Evolutionary conservation across 2,113 vertebrate species (phyloP), one percentile per base, ranked within the genome.

Genomic region (Eidolon helvum): DNA sequence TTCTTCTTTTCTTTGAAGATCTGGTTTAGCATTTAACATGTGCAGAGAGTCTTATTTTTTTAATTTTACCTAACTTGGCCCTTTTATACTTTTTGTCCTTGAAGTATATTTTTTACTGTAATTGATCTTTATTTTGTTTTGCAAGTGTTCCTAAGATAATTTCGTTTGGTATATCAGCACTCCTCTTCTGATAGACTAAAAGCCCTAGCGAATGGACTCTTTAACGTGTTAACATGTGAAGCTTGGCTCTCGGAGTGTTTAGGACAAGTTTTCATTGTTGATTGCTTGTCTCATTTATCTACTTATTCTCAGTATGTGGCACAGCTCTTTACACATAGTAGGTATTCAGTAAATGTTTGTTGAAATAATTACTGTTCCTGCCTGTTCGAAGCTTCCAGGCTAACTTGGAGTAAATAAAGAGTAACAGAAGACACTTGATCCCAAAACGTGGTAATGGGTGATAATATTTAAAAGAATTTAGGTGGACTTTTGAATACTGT

Each of bases 111-210:
- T 91, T 87, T 75, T 48, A 63, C 15, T 28, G 26, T 72, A 91
- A 61, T 78, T 95, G 63, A 84, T n/a, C 24, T 82, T 53, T 63
- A 74, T 38, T 90, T 88, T 78, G 10, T 38, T 94, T 78, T 61
- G 26, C 28, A 96, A 79, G 24, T 82, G 12, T 96, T 85, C 38
- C 9, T 89, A 88, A 84, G 87, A 69, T 85, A 33, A 63, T 95
- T 96, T 63, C 16, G 69, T 69, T 92, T 87, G 48, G 4, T 80
- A 5, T 80, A 43, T 65, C 21, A 91, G 15, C 24, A 45, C 40
- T 80, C 57, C 8, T 65, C 24, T 30, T 71, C 50, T 40, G 16
- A 66, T 94, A 87, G 9, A 71, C 4, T 86, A 88, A 79, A 94
- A 92, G n/a, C 38, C 38, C 26, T 63, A 87, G 43, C 90, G 22